Evolutionary conservation across 1,140 invertebrate species (phyloP), one percentile per base, ranked within the genome.

Genomic region (Trichoplusia ni): DNA sequence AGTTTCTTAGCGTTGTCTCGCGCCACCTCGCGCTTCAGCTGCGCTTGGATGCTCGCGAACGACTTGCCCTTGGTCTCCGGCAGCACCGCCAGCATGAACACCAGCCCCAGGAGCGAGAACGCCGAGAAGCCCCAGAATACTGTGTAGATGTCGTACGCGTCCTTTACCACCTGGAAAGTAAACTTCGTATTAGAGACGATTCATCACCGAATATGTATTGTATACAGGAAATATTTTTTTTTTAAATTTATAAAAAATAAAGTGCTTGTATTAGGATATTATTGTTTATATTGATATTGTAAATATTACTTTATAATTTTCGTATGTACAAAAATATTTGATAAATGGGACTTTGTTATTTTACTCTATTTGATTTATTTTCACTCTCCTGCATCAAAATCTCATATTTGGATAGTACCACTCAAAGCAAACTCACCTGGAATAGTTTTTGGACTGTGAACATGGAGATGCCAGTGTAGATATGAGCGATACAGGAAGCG

Each of bases 31-130:
- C 86, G 72, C 19, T 72, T 67, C 5, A 91, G 71, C 47, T 89
- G 81, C 4, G 83, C 81, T 62, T 91, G 90, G 60, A 91, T 91
- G 61, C 73, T 79, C 3, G 87, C 93, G 35, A 96, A 92, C 0
- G 94, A 94, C 79, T 95, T 96, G 7, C 95, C 95, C 86, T 97
- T 97, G 0, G 96, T 97, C 88, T 97, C 96, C 0, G 96, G 95
- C 14, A 97, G 90, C 35, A 92, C 91, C 2, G 92, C 84, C 16
- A 94, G 84, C 38, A 94, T 92, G 74, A 94, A 96, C 11, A 94
- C 54, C 0, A 94, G 76, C 4, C 94, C 92, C 1, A 94, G 37
- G 0, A 94, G 70, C 18, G 94, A 95, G 69, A 94, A 92, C 5
- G 92, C 84, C 0, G 94, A 91, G 82, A 98, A 98, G 7, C 94